These are phyloP conservation scores for Euura saliciscinereae DNA, from an alignment of 1,140 invertebrate genomes.

Conservation along the genomic window DNA sequence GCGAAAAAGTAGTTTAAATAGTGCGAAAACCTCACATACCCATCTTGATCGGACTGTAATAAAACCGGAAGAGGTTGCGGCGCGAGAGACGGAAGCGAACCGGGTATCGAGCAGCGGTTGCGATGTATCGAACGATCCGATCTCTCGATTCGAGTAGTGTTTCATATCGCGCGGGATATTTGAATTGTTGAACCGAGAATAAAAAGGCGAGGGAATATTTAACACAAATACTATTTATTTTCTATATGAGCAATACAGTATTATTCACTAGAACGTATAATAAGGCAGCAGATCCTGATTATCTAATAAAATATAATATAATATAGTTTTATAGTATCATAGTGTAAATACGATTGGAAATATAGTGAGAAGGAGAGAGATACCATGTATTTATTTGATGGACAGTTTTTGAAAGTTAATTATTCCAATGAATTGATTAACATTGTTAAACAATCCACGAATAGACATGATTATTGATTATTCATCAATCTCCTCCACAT, in stretches of 20 bases:
- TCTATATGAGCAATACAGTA: not conserved
- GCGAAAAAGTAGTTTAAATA: constrained; percentile 19
- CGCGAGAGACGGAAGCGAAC: constrained; percentile 23
- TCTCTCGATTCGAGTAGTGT: too few relatives aligned
- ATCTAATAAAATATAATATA: too few relatives aligned
- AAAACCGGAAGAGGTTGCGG: constrained; percentile 31
- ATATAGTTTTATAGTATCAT: too few relatives aligned
- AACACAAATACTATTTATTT: constrained; percentile 6
- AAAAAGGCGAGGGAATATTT: not conserved
- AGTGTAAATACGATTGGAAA: too few relatives aligned
- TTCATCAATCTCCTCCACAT: not conserved
- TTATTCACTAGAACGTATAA: not conserved
- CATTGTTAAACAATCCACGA: not conserved
- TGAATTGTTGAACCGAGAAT: too few relatives aligned
- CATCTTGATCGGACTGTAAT: constrained; percentile 30
- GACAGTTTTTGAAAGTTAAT: too few relatives aligned
- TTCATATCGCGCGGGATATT: too few relatives aligned
- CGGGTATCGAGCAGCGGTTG: not conserved
- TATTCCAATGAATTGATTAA: too few relatives aligned
- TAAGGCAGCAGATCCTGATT: not conserved
- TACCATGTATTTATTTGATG: too few relatives aligned
- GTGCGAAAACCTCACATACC: constrained; percentile 27
- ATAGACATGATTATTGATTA: not conserved
- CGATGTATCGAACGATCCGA: not conserved
- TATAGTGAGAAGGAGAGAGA: too few relatives aligned